Conservation (phyloP, 2,888 invertebrate species). For the Drosophila affinis region DNA sequence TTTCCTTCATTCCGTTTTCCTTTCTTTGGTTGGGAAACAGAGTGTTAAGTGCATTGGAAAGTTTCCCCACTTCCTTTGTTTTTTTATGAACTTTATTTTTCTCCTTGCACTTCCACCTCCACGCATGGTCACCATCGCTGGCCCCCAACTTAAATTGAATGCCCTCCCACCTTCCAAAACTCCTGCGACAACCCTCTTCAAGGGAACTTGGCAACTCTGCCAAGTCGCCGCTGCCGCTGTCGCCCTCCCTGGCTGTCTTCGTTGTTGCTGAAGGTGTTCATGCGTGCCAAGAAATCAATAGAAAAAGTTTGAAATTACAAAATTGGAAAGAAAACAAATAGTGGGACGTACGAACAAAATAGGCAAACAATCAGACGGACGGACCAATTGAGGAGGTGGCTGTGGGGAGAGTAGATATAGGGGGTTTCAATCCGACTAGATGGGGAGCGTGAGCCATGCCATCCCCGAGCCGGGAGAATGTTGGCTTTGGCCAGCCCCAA, state of each 20-base stretch:
- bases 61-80: conserved; percentile 37
- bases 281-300: conserved; percentile 78
- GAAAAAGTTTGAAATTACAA: conserved; percentile 78
- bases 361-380: conserved; percentile 52
- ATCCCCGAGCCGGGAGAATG: conserved; percentile 49
- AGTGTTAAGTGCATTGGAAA: conserved; percentile 77
- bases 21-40: conserved; percentile 37
- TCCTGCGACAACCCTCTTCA: not conserved
- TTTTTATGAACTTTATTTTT: conserved; percentile 34
- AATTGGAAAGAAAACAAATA: conserved; percentile 78
- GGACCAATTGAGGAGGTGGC: conserved; percentile 27
- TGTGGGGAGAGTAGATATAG: conserved; percentile 34
- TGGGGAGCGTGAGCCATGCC: conserved; percentile 16
- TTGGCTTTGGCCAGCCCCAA: conserved; percentile 58
- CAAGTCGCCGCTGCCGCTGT: conserved; percentile 38
- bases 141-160: conserved; percentile 75
- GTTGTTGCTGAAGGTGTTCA: conserved; percentile 75
- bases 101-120: conserved; percentile 51
- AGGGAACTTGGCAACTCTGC: conserved; percentile 66
- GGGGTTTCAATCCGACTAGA: conserved; percentile 43
- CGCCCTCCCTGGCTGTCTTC: conserved; percentile 36
- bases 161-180: conserved; percentile 20
- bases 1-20: conserved; percentile 25
- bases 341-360: conserved; percentile 57
- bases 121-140: conserved; percentile 70